Percentiles rank a stretch among this genome's conserved stretches.
Evolutionary conservation across 2,113 vertebrate genomes (phyloP).

Genomic region (Poicephalus meyeri): DNA sequence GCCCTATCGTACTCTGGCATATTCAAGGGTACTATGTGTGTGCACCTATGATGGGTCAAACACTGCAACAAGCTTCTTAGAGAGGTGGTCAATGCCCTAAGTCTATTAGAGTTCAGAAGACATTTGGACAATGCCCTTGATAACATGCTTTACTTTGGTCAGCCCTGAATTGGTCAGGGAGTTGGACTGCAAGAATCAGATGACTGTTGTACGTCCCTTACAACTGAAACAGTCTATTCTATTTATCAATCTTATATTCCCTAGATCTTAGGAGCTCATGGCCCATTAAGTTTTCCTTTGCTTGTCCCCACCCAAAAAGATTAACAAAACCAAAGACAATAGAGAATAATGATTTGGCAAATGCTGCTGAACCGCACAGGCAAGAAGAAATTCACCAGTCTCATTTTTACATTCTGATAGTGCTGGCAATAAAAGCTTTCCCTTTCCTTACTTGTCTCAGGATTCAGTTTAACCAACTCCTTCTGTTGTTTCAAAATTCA

Average conservation of each 20-base stretch:
- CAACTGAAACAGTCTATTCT: neutral
- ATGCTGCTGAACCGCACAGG: neutral
- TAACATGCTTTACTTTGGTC: neutral
- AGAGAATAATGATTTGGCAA: neutral
- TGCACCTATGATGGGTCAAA: neutral
- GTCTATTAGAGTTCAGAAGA: neutral
- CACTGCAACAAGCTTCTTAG: neutral
- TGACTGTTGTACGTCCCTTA: accelerated
- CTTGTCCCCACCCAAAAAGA: neutral
- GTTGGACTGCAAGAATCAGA: neutral
- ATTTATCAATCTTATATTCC: neutral
- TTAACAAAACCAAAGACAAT: neutral
- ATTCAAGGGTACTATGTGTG: neutral
- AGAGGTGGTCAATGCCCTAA: neutral
- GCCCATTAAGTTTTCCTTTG: neutral
- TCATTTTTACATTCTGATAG: neutral
- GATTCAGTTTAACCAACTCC: neutral
- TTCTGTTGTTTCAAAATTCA: neutral
- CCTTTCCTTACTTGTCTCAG: neutral
- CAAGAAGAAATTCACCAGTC: neutral
- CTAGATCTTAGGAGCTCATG: neutral
- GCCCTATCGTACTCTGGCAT: constrained; percentile 36
- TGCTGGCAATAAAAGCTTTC: neutral
- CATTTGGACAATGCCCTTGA: neutral
- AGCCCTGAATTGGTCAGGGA: neutral